These are phyloP conservation scores for Bos taurus DNA, from an alignment of 2,113 vertebrate species.

Conservation along the genomic window DNA sequence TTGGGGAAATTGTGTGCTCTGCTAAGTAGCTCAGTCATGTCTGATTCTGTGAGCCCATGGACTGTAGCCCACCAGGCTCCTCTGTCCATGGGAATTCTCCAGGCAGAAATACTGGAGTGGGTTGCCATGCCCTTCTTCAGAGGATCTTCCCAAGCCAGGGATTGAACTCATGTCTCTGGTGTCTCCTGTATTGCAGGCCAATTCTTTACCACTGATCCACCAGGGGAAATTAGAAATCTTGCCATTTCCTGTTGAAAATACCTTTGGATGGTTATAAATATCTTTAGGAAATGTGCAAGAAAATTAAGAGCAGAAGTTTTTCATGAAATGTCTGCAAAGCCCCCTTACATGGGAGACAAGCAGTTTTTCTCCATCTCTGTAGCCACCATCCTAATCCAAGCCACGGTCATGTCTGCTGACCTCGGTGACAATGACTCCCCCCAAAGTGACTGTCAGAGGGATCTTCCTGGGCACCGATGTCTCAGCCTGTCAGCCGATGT, in stretches of 20 bases:
- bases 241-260: not conserved
- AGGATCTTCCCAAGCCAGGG: not conserved
- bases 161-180: not conserved
- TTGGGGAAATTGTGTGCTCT: not conserved
- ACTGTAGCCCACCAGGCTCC: not conserved
- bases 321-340: not conserved
- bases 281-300: constrained; percentile 4
- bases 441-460: not conserved
- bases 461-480: not conserved
- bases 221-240: not conserved
- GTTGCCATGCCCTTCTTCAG: not conserved
- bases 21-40: not conserved
- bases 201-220: not conserved
- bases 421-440: not conserved
- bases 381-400: not conserved
- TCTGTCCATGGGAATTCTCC: not conserved
- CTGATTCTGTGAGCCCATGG: not conserved
- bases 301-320: not conserved
- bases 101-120: not conserved
- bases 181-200: not conserved
- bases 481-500: not conserved
- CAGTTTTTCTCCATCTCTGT: not conserved
- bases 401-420: not conserved
- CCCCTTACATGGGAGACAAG: not conserved
- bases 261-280: constrained; percentile 58